Percentiles rank a stretch among this genome's conserved stretches.
Conservation (phyloP, 2,797 vertebrate species). For the Sparus aurata region DNA sequence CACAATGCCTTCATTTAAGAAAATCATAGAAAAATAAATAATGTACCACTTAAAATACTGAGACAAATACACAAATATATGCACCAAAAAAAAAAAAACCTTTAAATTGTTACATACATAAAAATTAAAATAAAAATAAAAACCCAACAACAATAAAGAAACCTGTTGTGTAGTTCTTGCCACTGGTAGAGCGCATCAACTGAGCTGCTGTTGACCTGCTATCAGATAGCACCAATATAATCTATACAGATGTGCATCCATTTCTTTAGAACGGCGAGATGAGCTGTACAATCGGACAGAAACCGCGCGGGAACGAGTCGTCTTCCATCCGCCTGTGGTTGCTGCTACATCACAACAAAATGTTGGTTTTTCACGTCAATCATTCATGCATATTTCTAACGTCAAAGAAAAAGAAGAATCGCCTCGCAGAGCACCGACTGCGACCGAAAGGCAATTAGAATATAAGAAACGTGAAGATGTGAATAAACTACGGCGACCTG, state of each 20-base stretch:
- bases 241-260: slow-evolving; percentile 59
- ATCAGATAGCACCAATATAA: slow-evolving; percentile 67
- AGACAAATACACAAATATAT: slow-evolving; percentile 81
- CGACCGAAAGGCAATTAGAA: slow-evolving; percentile 41
- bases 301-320: slow-evolving; percentile 28
- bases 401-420: slow-evolving; percentile 31
- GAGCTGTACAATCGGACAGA: slow-evolving; percentile 56
- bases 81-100: slow-evolving; percentile 57
- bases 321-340: slow-evolving; percentile 28
- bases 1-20: slow-evolving; percentile 82
- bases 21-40: slow-evolving; percentile 86
- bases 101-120: slow-evolving; percentile 64
- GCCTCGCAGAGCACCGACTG: slow-evolving; percentile 50
- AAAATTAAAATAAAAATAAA: slow-evolving; percentile 6
- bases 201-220: slow-evolving; percentile 46
- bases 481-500: slow-evolving; percentile 10
- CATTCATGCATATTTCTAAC: slow-evolving; percentile 37
- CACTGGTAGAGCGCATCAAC: slow-evolving; percentile 60
- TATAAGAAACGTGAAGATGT: slow-evolving; percentile 39
- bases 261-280: slow-evolving; percentile 39
- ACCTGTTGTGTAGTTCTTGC: slow-evolving; percentile 69
- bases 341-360: slow-evolving; percentile 55
- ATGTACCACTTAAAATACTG: slow-evolving; percentile 80
- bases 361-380: slow-evolving; percentile 48
- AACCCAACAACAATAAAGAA: slow-evolving; percentile 74